Evolutionary conservation across 1,140 invertebrate genomes (phyloP).

Genomic region (Helicorthomorpha holstii): DNA sequence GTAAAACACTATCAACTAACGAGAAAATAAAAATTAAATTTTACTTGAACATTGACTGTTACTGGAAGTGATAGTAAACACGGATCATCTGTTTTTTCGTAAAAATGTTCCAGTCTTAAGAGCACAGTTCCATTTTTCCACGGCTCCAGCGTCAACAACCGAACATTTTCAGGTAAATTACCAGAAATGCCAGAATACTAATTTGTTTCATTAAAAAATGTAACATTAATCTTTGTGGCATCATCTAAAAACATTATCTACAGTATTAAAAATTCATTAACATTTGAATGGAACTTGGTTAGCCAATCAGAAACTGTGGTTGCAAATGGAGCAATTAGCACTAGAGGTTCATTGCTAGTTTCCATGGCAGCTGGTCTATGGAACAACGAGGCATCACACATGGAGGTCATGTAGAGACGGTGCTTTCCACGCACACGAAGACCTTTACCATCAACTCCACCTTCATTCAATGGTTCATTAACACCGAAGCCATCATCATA

Average conservation of each 20-base stretch:
- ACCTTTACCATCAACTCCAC: conserved; percentile 44
- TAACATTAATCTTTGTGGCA: no score
- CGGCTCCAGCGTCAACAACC: neutral
- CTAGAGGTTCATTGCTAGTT: neutral
- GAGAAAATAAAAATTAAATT: neutral
- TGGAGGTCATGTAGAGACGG: conserved; percentile 21
- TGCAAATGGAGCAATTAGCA: neutral
- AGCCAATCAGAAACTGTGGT: neutral
- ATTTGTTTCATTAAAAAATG: no score
- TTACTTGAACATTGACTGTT: neutral
- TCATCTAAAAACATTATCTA: neutral
- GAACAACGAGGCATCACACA: neutral
- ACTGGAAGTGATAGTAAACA: neutral
- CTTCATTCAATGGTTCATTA: conserved; percentile 78
- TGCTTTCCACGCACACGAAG: conserved; percentile 61
- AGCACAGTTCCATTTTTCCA: neutral
- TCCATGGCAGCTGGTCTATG: no score
- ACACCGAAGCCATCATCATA: conserved; percentile 87
- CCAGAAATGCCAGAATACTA: neutral
- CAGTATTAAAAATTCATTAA: neutral
- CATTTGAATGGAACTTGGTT: neutral
- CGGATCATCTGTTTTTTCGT: neutral
- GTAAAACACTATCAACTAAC: no score
- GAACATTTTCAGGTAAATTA: neutral
- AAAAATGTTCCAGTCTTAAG: neutral